Evolutionary conservation across 2,113 vertebrate species (phyloP).

Genomic region (Vanacampus margaritifer): DNA sequence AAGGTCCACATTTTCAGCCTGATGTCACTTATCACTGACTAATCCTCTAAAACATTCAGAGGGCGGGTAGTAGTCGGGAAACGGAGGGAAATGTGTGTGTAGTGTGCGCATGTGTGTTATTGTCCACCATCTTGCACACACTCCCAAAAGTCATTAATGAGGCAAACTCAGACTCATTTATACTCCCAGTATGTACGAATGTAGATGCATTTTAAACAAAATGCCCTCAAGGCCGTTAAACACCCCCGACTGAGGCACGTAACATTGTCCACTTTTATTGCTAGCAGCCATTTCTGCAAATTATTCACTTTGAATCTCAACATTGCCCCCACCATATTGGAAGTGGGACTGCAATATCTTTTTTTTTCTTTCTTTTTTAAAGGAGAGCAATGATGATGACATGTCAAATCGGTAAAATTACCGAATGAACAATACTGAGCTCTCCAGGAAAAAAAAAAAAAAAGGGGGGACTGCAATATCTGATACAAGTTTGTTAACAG

Average conservation of each 20-base stretch:
- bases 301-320: neutral
- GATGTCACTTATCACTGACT: slow-evolving; percentile 57
- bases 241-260: neutral
- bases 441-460: too few species aligned
- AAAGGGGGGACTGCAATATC: neutral
- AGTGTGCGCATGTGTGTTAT: slow-evolving; percentile 4
- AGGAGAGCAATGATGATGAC: too few species aligned
- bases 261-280: neutral
- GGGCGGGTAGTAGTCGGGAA: slow-evolving; percentile 18
- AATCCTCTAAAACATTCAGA: slow-evolving; percentile 38
- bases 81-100: slow-evolving; percentile 28
- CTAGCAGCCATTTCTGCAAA: neutral
- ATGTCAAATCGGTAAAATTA: too few species aligned
- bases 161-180: slow-evolving; percentile 11
- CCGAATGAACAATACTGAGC: too few species aligned
- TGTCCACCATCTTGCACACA: slow-evolving; percentile 8
- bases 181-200: neutral
- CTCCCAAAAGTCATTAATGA: slow-evolving; percentile 24
- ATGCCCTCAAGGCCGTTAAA: neutral
- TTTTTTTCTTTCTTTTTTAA: too few species aligned
- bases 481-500: too few species aligned
- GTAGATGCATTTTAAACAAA: neutral
- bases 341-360: neutral
- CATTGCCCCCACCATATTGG: neutral
- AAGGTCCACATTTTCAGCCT: slow-evolving; percentile 48